Evolutionary conservation across 1,140 invertebrate genomes (phyloP).

Genomic region (Hylaeus volcanicus): DNA sequence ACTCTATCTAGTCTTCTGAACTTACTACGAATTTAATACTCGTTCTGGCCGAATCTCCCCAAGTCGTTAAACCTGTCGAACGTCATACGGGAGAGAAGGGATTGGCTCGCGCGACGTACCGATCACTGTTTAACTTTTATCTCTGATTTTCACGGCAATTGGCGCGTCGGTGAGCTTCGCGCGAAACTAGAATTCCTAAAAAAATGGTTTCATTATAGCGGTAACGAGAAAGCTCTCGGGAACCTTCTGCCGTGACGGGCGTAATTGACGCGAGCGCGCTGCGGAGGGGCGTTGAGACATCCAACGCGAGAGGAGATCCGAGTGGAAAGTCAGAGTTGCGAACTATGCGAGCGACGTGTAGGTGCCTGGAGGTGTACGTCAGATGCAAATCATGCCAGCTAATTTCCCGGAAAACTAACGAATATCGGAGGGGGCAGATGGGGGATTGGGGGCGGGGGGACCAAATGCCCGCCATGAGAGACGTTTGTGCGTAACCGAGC

Average conservation of each 20-base stretch:
- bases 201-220: constrained; percentile 18
- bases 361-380: constrained; percentile 75
- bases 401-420: constrained; percentile 78
- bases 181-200: neutral
- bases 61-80: no score
- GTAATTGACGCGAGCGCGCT: constrained; percentile 57
- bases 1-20: no score
- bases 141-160: neutral
- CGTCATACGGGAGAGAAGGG: no score
- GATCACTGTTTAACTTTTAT: neutral
- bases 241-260: constrained; percentile 46
- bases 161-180: no score
- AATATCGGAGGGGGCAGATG: constrained; percentile 51
- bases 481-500: constrained; percentile 51
- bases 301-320: constrained; percentile 40
- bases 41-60: no score
- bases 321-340: constrained; percentile 64
- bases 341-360: constrained; percentile 77
- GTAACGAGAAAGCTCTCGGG: constrained; percentile 38
- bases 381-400: constrained; percentile 79
- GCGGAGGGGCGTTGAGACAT: constrained; percentile 50
- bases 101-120: no score
- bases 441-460: neutral
- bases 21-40: no score
- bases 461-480: constrained; percentile 47